Evolutionary conservation across 2,113 vertebrate species (phyloP).

Genomic region (Herpailurus yagouaroundi): DNA sequence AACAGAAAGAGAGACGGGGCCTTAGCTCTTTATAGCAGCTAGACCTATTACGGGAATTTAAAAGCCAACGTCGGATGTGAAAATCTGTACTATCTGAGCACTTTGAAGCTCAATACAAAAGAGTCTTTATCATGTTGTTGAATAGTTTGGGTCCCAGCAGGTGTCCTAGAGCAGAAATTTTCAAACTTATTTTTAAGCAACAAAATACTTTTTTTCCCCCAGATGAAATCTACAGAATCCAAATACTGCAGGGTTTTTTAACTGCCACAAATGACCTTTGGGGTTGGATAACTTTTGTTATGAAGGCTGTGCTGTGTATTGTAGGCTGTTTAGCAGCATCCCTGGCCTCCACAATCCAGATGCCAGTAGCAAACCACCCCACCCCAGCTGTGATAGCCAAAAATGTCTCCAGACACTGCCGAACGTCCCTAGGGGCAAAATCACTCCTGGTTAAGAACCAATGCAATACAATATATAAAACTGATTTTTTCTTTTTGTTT

Average conservation of each 20-base stretch:
- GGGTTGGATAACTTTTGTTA: not conserved
- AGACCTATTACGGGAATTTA: slow-evolving; percentile 48
- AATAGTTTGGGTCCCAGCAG: slow-evolving; percentile 48
- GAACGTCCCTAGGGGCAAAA: not conserved
- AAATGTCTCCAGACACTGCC: not conserved
- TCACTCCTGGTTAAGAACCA: not conserved
- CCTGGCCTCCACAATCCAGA: not conserved
- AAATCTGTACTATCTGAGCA: slow-evolving; percentile 28
- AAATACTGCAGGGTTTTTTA: not conserved
- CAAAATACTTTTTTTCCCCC: not conserved
- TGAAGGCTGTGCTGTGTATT: not conserved
- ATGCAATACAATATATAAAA: not conserved
- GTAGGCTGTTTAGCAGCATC: not conserved
- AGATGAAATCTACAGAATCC: slow-evolving; percentile 3
- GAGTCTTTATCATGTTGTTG: slow-evolving; percentile 10
- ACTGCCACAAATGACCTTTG: rapidly evolving
- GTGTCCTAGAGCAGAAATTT: slow-evolving; percentile 55
- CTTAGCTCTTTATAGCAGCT: slow-evolving; percentile 30
- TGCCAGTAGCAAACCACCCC: not conserved
- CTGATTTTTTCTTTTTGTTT: not conserved
- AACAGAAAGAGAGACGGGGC: not conserved
- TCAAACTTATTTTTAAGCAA: slow-evolving; percentile 67
- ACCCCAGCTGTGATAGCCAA: not conserved
- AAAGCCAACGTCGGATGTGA: slow-evolving; percentile 55
- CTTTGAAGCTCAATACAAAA: slow-evolving; percentile 59